Base-by-base conservation (phyloP, 2,888 invertebrate genomes). In the Tenthredo scrophulariae region DNA sequence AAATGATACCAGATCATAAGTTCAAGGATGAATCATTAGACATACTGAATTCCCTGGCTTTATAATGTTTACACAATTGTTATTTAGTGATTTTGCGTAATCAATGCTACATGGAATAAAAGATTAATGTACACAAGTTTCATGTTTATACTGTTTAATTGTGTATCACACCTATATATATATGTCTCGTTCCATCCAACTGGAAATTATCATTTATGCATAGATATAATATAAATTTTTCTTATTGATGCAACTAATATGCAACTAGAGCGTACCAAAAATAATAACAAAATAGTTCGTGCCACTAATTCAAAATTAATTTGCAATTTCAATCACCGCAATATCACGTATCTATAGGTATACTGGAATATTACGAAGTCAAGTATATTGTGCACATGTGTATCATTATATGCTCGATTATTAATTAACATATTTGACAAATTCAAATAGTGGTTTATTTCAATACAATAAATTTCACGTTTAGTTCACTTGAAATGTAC, bases 81-180 rank as follows among this genome's bases (percentile, higher is more conserved):
- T 74, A 43, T 74, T 70, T 3, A n/a, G 33, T 37, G 3, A 37
- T 70, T 40, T 22, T 9, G 18, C 33, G 18, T 18, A 74, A 43
- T 43, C 26, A 10, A 43, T 74, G 22, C 40, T 43, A 22, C 13
- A 40, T 18, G 2, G n/a, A 22, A 74, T 74, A 3, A 18, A 22
- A 74, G 13, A 74, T 22, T n/a, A 74, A 74, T 74, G 43, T 74
- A 33, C 67, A 67, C 33, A 67, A 18, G 18, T 67, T 33, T 18
- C 18, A 33, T 26, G 13, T 7, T 33, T 15, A 67, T 67, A 67
- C 67, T 54, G 67, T 67, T 43, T 43, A 46, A 67, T 26, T 62
- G 18, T 18, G 6, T 33, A 67, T 67, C 18, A 67, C 18, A 67
- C 5, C 13, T 33, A 18, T 67, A 37, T 37, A 1, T 33, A 18